phyloP scores from a whole-genome alignment of 2,797 vertebrate species.

The Toxotes lorentzi region DNA sequence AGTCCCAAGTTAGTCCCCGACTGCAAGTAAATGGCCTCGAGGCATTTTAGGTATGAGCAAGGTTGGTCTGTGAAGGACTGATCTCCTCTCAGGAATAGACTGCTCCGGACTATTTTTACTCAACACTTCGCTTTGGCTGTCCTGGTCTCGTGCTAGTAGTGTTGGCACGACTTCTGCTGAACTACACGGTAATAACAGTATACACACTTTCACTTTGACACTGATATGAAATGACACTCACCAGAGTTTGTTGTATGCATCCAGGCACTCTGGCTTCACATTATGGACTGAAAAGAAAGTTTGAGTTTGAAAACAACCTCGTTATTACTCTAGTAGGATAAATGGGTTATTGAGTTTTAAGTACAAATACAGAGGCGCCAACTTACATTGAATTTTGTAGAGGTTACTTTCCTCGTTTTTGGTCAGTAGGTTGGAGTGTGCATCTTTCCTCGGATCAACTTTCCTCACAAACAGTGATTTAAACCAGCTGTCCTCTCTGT shows the following conservation, averaged over 20 bases:
- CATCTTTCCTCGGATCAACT: conserved; percentile 96
- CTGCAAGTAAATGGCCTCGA: conserved; percentile 13
- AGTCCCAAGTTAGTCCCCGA: conserved; percentile 31
- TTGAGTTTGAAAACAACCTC: neutral
- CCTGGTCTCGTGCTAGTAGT: neutral
- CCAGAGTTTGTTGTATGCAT: conserved; percentile 97
- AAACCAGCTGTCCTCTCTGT: conserved; percentile 94
- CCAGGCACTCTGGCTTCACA: conserved; percentile 97
- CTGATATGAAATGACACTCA: conserved; percentile 79
- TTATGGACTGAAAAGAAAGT: conserved; percentile 91
- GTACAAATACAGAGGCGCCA: neutral
- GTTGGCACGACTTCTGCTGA: neutral
- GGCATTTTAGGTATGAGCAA: conserved; percentile 59
- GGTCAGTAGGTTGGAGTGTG: conserved; percentile 94
- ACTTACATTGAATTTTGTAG: conserved; percentile 97
- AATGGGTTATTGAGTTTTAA: neutral
- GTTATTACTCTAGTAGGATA: neutral
- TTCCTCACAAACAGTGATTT: conserved; percentile 97
- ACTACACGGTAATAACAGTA: neutral
- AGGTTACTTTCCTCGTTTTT: conserved; percentile 97
- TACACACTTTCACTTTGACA: neutral
- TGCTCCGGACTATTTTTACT: conserved; percentile 36
- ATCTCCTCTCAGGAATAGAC: conserved; percentile 75
- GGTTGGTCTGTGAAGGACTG: conserved; percentile 19
- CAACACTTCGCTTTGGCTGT: neutral